Base-by-base conservation (phyloP, 2,113 vertebrate genomes). In the Dinomys branickii region DNA sequence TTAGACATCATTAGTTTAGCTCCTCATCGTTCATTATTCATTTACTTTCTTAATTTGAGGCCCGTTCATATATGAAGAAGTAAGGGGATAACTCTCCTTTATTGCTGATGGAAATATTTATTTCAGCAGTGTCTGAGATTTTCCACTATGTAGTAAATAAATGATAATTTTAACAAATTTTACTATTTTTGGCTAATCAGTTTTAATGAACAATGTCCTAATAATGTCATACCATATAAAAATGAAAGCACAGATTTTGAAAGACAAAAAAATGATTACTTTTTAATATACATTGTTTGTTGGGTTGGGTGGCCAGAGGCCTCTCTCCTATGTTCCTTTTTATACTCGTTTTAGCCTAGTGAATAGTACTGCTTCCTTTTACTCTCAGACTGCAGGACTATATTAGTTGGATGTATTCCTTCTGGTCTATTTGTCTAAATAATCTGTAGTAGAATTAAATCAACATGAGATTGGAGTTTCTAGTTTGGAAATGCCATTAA, bases 141-240 rank as follows among this genome's bases (percentile, higher is more conserved):
- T 92, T 84, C 58, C 38, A 59, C 91, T 94, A 71, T 61, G 3
- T 67, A 94, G 83, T 59, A 44, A 63, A 75, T 94, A 85, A 85
- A 88, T 14, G 75, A 87, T 91, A 85, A 77, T 96, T 94, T 89
- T 73, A 85, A 85, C 44, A 95, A 85, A 95, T 95, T 87, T 86
- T 90, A 93, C 73, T 67, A 81, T 90, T 86, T 94, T 90, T 38
- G 4, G 16, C 30, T 30, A 89, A 94, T 3, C 16, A 94, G 8
- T 67, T 96, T 95, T 84, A 89, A 91, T 95, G 63, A 94, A 61
- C 26, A 91, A 7, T 78, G 14, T 10, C 50, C 30, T 35, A 93
- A 3, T 80, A 22, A 86, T 94, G 35, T 35, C 50, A 84, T 88
- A 85, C 5, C 35, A 80, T 38, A 38, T 26, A 80, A 94, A 71